Evolutionary conservation across 1,140 invertebrate genomes (phyloP).

Genomic region (Cotesia glomerata): DNA sequence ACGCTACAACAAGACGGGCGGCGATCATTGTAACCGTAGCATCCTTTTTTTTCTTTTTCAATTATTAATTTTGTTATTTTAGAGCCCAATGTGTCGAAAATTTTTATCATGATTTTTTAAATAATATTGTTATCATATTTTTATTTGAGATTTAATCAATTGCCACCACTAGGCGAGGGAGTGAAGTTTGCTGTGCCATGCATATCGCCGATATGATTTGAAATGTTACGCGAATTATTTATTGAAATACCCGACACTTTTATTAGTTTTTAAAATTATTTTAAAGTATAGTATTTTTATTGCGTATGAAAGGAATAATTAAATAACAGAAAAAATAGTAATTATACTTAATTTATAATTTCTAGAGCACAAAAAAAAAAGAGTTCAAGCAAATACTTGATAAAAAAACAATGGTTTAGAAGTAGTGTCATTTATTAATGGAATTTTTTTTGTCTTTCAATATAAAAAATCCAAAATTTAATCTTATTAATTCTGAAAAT

Average conservation of each 20-base stretch:
- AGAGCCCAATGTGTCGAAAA: background rate
- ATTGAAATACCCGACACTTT: background rate
- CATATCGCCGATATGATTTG: background rate
- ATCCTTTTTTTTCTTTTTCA: conserved; percentile 12
- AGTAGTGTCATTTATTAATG: no score
- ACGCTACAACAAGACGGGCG: conserved; percentile 68
- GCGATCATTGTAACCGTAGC: conserved; percentile 17
- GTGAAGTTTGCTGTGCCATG: conserved; percentile 60
- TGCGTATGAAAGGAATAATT: no score
- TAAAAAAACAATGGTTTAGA: no score
- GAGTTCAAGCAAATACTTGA: no score
- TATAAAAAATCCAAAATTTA: no score
- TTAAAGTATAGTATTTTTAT: no score
- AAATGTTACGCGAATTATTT: background rate
- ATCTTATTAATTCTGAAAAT: no score
- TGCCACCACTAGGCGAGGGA: conserved; percentile 27
- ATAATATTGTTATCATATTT: background rate
- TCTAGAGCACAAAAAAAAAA: no score
- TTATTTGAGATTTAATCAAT: background rate
- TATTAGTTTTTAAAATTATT: background rate
- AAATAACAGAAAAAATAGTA: no score
- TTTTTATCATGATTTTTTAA: background rate
- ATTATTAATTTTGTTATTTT: conserved; percentile 11
- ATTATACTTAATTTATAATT: no score
- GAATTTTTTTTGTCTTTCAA: no score